These are phyloP conservation scores for Danaus chrysippus DNA, from an alignment of 2,888 invertebrate genomes.

Conservation along the genomic window DNA sequence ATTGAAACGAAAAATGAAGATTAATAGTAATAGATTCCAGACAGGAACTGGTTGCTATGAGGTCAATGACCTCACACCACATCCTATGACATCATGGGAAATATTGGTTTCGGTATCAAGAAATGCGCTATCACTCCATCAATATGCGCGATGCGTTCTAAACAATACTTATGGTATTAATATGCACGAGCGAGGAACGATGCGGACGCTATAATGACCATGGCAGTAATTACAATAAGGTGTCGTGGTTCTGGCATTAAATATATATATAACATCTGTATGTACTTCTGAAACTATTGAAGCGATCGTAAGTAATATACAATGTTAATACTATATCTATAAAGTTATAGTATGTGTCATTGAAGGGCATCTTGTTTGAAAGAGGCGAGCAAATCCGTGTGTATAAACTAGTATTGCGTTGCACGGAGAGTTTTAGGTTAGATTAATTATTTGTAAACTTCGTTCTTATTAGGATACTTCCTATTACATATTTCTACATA, in stretches of 20 bases:
- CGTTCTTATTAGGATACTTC: too few relatives aligned
- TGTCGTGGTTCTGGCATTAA: background rate
- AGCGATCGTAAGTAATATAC: too few relatives aligned
- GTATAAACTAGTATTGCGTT: too few relatives aligned
- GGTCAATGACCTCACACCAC: slow-evolving; percentile 19
- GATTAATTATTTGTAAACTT: too few relatives aligned
- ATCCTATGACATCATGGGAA: slow-evolving; percentile 53
- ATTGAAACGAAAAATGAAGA: too few relatives aligned
- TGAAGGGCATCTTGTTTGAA: too few relatives aligned
- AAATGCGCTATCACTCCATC: slow-evolving; percentile 53
- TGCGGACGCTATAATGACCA: slow-evolving; percentile 42
- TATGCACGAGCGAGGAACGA: slow-evolving; percentile 46
- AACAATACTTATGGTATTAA: slow-evolving; percentile 49
- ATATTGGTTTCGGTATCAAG: slow-evolving; percentile 41
- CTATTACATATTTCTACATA: too few relatives aligned
- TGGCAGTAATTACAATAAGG: slow-evolving; percentile 20
- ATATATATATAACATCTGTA: background rate
- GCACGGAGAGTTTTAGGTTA: too few relatives aligned
- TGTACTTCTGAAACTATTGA: background rate
- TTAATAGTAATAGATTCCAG: too few relatives aligned
- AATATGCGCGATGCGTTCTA: slow-evolving; percentile 45
- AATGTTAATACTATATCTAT: too few relatives aligned
- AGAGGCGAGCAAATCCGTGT: too few relatives aligned
- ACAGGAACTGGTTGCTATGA: slow-evolving; percentile 8
- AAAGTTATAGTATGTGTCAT: too few relatives aligned